Evolutionary conservation across 2,797 vertebrate species (phyloP), one percentile per base, ranked within the genome.

Genomic region (Myiothlypis chrysogaster): DNA sequence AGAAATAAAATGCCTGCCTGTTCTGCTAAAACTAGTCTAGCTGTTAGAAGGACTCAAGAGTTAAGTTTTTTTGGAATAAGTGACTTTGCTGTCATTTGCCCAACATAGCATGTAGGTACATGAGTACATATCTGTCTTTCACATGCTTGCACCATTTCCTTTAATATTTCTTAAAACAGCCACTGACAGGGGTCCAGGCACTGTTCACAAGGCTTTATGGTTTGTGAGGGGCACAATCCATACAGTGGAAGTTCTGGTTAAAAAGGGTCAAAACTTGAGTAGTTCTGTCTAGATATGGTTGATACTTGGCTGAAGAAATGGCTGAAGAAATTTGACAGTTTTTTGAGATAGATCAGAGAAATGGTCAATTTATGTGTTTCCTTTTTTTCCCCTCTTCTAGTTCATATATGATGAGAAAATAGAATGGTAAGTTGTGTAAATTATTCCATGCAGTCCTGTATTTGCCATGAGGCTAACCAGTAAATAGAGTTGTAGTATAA

Each of bases 341-440:
- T 87, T 87, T 83, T 35, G 27, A 70, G 24, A 21, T 35, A 50
- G 22, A 23, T 49, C n/a, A 71, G 86, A 80, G 75, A 91, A 95
- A 83, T 52, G 2, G 47, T 89, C 14, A 49, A 73, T 79, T 93
- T 57, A 86, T 34, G 7, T 72, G 3, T 81, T 72, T 87, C 18
- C 9, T 90, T 35, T 96, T 78, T 66, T 94, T 72, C 30, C 27
- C 34, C 69, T 19, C 63, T 97, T 97, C 71, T 89, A 98, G 98
- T 98, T 98, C 94, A 98, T 98, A 93, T 98, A 98, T 55, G 98
- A 98, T 94, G 98, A 98, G 92, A 94, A 98, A 96, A 98, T 98
- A 91, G 96, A 97, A 78, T 98, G 98, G 98, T 98, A 98, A 98
- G 98, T 98, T 86, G 64, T 49, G 24, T 59, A 55, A 87, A 23